phyloP scores from a whole-genome alignment of 2,888 invertebrate genomes.

The Platerodrilus igneus region DNA sequence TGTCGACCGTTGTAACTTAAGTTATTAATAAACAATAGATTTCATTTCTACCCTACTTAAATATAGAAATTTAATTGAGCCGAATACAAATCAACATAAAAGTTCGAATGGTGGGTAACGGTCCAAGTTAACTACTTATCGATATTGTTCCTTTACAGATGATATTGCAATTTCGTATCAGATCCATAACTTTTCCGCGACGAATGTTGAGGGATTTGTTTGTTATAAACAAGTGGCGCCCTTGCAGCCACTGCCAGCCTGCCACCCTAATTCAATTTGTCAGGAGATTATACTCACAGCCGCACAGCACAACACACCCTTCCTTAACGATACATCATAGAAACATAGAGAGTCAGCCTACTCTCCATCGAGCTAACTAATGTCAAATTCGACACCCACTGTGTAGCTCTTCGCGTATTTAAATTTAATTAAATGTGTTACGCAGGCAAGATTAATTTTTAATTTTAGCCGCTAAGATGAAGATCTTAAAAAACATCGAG shows the following conservation, averaged over 20 bases:
- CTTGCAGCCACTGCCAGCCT: constrained; percentile 43
- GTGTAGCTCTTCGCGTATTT: constrained; percentile 15
- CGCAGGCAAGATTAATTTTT: constrained; percentile 50
- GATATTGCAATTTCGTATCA: too few relatives aligned
- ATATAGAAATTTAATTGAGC: too few relatives aligned
- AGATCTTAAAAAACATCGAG: constrained; percentile 33
- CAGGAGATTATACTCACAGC: constrained; percentile 50
- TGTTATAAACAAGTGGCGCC: constrained; percentile 50
- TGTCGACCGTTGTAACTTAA: too few relatives aligned
- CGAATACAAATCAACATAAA: too few relatives aligned
- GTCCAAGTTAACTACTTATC: too few relatives aligned
- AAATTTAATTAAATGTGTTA: constrained; percentile 49
- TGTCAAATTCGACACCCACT: constrained; percentile 25
- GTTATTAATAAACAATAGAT: too few relatives aligned
- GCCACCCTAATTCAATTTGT: constrained; percentile 51
- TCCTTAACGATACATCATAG: constrained; percentile 48
- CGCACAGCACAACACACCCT: constrained; percentile 48
- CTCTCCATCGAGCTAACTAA: constrained; percentile 25
- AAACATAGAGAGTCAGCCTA: constrained; percentile 36
- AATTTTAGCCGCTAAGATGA: constrained; percentile 42
- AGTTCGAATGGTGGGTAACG: too few relatives aligned
- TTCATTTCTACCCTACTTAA: too few relatives aligned
- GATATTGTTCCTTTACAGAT: too few relatives aligned
- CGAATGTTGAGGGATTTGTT: constrained; percentile 42
- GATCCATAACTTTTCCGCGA: constrained; percentile 43